phyloP scores from a whole-genome alignment of 37 sponge, comb jelly and placozoan species.

The Halisarca cf. caerulea region DNA sequence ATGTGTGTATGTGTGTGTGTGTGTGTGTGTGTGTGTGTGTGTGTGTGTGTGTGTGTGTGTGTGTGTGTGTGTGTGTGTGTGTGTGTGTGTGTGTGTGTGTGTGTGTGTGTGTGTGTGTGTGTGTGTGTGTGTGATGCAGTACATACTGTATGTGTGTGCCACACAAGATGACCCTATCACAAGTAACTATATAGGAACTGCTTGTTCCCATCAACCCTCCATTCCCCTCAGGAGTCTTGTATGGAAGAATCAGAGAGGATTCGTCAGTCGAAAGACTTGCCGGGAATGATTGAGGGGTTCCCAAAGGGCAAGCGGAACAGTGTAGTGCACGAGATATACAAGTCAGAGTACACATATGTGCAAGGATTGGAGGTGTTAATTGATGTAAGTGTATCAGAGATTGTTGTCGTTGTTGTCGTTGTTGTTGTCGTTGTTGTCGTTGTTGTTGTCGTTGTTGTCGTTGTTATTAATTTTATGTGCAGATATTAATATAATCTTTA shows the following conservation, averaged over 20 bases:
- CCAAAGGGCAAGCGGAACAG: slow-evolving; percentile 46
- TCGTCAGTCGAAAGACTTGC: slow-evolving; percentile 28
- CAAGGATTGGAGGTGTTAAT: slow-evolving; percentile 70
- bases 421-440: not conserved
- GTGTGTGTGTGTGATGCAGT: no score
- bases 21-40: no score
- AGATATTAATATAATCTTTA: no score
- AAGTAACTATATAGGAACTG: not conserved
- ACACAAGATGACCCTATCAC: not conserved
- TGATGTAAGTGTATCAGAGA: slow-evolving; percentile 55
- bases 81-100: no score
- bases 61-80: no score
- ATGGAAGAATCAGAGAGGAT: not conserved
- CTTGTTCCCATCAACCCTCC: not conserved
- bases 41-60: no score
- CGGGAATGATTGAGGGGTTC: slow-evolving; percentile 43
- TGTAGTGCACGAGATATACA: slow-evolving; percentile 88
- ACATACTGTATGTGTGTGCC: not conserved
- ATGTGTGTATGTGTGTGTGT: no score
- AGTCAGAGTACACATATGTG: slow-evolving; percentile 89
- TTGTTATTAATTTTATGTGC: no score
- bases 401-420: slow-evolving; percentile 5
- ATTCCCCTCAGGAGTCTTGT: not conserved
- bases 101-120: no score
- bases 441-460: not conserved